phyloP scores from a whole-genome alignment of 2,888 invertebrate genomes.

The Myathropa florea region DNA sequence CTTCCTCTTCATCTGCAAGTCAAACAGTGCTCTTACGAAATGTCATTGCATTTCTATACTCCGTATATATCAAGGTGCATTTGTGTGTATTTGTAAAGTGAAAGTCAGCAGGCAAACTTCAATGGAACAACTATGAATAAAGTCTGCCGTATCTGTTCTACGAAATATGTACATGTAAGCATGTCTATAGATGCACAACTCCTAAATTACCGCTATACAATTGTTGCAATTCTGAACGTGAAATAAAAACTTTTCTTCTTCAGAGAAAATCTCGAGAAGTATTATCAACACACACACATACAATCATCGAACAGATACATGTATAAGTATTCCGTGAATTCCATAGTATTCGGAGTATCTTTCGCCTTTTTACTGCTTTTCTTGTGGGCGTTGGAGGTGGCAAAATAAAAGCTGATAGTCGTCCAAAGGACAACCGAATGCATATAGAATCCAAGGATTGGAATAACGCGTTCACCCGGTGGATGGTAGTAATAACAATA shows the following conservation, averaged over 20 bases:
- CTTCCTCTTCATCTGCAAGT: slow-evolving; percentile 36
- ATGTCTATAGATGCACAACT: slow-evolving; percentile 27
- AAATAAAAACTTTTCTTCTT: slow-evolving; percentile 41
- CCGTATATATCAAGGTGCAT: not conserved
- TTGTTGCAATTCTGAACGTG: slow-evolving; percentile 46
- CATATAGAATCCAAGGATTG: slow-evolving; percentile 57
- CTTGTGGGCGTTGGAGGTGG: not conserved
- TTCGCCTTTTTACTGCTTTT: slow-evolving; percentile 6
- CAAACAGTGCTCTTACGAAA: slow-evolving; percentile 59
- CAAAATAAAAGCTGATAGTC: slow-evolving; percentile 12
- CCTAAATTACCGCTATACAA: slow-evolving; percentile 62
- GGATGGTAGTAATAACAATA: slow-evolving; percentile 67
- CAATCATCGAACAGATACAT: not conserved
- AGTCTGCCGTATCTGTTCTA: slow-evolving; percentile 1
- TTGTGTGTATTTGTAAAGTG: slow-evolving; percentile 7
- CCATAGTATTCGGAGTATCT: slow-evolving; percentile 28
- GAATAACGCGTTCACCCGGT: slow-evolving; percentile 59
- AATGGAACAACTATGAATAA: slow-evolving; percentile 33
- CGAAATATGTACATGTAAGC: not conserved
- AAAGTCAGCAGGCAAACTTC: slow-evolving; percentile 33
- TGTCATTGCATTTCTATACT: slow-evolving; percentile 49
- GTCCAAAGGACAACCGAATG: slow-evolving; percentile 47
- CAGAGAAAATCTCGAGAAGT: slow-evolving; percentile 34
- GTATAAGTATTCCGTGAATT: not conserved
- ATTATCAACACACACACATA: not conserved